Base-by-base conservation (phyloP, 2,113 vertebrate genomes). In the Gymnorhina tibicen region DNA sequence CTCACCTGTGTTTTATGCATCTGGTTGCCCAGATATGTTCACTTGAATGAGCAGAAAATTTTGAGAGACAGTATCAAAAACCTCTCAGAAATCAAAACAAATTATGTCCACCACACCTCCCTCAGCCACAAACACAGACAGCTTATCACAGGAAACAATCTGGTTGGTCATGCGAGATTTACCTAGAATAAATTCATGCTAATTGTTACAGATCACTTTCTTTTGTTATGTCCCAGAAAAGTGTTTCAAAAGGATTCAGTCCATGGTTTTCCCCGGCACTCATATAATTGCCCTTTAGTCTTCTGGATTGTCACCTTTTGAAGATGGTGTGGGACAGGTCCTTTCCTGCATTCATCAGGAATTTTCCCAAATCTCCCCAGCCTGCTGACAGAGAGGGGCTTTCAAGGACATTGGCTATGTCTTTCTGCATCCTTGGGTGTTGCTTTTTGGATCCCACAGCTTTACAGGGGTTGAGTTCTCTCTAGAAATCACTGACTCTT, bases 21-120 rank as follows among this genome's bases (percentile, higher is more conserved):
- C 18, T 47, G 10, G 3, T 64, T 80, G 18, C 27, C 58, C 39
- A 59, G 28, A 35, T 21, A 35, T 5, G 1, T 14, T 70, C 44
- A 55, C 10, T 64, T 68, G 7, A 84, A 84, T 16, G 86, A 84
- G 30, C 21, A 37, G 63, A 69, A n/a, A 68, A 55, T 19, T 76
- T 76, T 68, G 39, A 76, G 17, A 68, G 14, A 50, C 8, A 35
- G 9, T 35, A 8, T 60, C 41, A 85, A 27, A 89, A 87, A 17
- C 3, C 9, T 69, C 33, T 64, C 41, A 62, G 46, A 95, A 85
- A 53, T 62, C 30, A 68, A 80, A 72, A 35, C 13, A 53, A 80
- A 84, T 76, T 0, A 24, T 26, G 52, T 28, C 8, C 10, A 47
- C 11, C 20, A 24, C 0, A 0, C 9, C 41, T 91, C 16, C 30